Conservation (phyloP, 2,888 invertebrate genomes). For the Lepidochrysops patricia region DNA sequence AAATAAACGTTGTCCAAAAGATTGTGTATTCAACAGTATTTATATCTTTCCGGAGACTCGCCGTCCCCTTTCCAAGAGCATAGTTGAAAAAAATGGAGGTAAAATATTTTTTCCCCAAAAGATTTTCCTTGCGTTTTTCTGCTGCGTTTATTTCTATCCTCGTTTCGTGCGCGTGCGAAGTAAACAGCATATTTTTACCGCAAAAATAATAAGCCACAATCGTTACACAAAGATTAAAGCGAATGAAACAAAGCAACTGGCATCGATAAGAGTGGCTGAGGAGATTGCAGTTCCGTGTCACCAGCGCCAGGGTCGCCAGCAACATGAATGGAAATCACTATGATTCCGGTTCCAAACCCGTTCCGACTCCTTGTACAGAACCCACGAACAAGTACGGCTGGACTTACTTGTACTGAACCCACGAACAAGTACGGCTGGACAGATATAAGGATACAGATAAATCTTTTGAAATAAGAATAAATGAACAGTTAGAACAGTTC, state of each 20-base stretch:
- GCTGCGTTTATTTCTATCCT: not conserved
- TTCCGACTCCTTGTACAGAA: not conserved
- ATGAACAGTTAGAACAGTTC: not conserved
- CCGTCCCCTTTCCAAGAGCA: no score
- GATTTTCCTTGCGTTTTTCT: not conserved
- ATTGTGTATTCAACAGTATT: not conserved
- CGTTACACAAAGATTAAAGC: not conserved
- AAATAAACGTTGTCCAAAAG: not conserved
- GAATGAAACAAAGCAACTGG: not conserved
- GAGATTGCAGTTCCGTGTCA: constrained; percentile 48
- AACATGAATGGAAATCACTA: constrained; percentile 37
- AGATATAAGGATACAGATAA: not conserved
- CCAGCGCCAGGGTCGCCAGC: constrained; percentile 42
- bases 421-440: not conserved
- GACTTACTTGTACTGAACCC: not conserved
- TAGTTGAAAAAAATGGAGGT: not conserved
- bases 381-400: not conserved
- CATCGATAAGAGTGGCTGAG: constrained; percentile 21
- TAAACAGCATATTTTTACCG: not conserved
- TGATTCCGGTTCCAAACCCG: constrained; percentile 20
- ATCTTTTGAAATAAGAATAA: not conserved
- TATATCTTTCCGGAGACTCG: not conserved
- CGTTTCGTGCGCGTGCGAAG: not conserved
- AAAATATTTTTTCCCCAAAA: not conserved
- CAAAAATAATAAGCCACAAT: not conserved